Base-by-base conservation (phyloP, 30 jellyfish, hydroid and myxozoan species). In the Aurelia aurita complex sp. Pacific region DNA sequence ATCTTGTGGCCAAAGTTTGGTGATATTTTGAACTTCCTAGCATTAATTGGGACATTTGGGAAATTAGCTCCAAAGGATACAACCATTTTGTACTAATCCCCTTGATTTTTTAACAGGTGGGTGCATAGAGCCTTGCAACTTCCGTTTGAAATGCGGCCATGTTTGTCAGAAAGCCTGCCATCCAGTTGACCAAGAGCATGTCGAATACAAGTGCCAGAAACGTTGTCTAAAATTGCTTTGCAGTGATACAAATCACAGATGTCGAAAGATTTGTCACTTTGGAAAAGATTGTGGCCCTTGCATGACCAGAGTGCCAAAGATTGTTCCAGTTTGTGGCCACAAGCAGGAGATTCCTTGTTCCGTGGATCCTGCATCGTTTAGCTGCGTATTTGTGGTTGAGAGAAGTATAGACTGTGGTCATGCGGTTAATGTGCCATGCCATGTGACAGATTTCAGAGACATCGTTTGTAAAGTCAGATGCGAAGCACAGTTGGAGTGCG, bases 211-310 rank as follows among this genome's bases (percentile, higher is more conserved):
- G 42, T 91, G 98, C 82, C 50, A 64, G 57, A 89, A 72, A 67
- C 23, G 5, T 13, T 91, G 98, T 80, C 54, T n/a, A 53, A 72
- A 65, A 80, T 66, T 57, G 42, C 36, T 73, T 19, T 85, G 96
- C 59, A 71, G 60, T 65, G 85, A 66, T 5, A 46, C 57, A 9
- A 42, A 74, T 3, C 95, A 91, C 76, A 18, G 87, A 14, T 80
- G 94, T 67, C 55, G 34, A 5, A 66, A 63, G 33, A 17, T 32
- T 36, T 85, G 96, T 67, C 96, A 85, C 61, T 61, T 17, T 81
- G 96, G 96, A 32, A 23, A 14, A 8, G 80, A 73, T 9, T 85
- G 96, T 77, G 85, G 88, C 67, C 97, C 89, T 23, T 91, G 97
- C 75, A 79, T 29, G 80, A 59, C 14, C 18, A 51, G 11, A 10